Conservation (phyloP, 1,140 invertebrate genomes). For the Lerema accius region DNA sequence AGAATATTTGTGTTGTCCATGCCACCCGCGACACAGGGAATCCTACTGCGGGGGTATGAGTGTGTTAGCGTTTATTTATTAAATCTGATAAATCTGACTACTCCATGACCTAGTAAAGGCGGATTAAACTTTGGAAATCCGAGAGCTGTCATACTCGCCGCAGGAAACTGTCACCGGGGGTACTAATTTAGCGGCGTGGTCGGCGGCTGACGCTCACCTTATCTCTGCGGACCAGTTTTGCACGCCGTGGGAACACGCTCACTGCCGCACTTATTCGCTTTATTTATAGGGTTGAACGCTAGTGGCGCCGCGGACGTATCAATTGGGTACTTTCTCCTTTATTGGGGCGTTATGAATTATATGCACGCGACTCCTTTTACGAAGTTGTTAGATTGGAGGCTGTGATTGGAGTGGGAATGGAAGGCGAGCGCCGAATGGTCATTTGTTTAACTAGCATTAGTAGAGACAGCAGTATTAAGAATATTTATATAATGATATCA, state of each 20-base stretch:
- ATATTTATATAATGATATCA: too few relatives aligned
- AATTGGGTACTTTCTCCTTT: slow-evolving; percentile 51
- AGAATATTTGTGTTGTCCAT: too few relatives aligned
- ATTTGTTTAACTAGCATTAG: too few relatives aligned
- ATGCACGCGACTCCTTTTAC: slow-evolving; percentile 1
- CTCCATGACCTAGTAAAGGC: slow-evolving; percentile 15
- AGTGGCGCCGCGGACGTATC: slow-evolving; percentile 43
- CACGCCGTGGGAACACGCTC: slow-evolving; percentile 74
- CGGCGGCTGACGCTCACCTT: slow-evolving; percentile 63
- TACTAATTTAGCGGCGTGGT: slow-evolving; percentile 72
- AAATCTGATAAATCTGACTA: too few relatives aligned
- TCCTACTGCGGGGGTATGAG: too few relatives aligned
- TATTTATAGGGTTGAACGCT: slow-evolving; percentile 66
- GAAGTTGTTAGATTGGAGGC: too few relatives aligned
- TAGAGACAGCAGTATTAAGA: too few relatives aligned
- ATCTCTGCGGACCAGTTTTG: slow-evolving; percentile 74
- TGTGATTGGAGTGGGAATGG: too few relatives aligned
- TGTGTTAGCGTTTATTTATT: too few relatives aligned
- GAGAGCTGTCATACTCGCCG: slow-evolving; percentile 37
- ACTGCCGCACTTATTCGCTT: slow-evolving; percentile 67
- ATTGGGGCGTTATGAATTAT: slow-evolving; percentile 37
- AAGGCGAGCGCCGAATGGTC: too few relatives aligned
- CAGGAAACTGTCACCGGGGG: slow-evolving; percentile 74
- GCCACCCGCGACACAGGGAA: too few relatives aligned
- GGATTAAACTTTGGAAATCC: slow-evolving; percentile 29